Evolutionary conservation across 2,113 vertebrate genomes (phyloP), one percentile per base, ranked within the genome.

Genomic region (Hydrolagus affinis): DNA sequence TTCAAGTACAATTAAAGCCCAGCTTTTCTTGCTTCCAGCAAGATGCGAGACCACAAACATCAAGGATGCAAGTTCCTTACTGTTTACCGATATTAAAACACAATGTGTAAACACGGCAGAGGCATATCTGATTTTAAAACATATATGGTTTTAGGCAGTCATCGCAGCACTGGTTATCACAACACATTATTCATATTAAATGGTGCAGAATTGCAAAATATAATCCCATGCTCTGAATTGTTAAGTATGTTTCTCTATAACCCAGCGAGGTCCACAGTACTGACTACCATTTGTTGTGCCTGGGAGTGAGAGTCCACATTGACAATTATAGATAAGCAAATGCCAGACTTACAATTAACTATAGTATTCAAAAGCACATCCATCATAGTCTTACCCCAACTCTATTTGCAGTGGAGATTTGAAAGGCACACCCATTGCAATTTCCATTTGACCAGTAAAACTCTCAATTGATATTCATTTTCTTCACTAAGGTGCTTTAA

Each of bases 321-420:
- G 3, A 73, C 70, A 71, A 73, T 70, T 70, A 70, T 70, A 70
- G 21, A 70, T 73, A 73, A 73, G 8, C 30, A 71, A 71, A 71
- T 71, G 6, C 11, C 71, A 73, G 71, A 71, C 25, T 71, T 2
- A 25, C 70, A 71, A 71, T 23, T 71, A 17, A 14, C 1, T 23
- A 71, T n/a, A 23, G 6, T 25, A 71, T 7, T 15, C 9, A 71
- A 25, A 68, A 17, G 66, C 0, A 68, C 66, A 68, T 68, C 8
- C 4, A 68, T 68, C 9, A 68, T 68, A 68, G 66, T 68, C 21
- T 71, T 0, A 71, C 11, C 23, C 70, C 1, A 11, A 23, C 25
- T 71, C 15, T 23, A 6, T 71, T n/a, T 71, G 23, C 0, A 30
- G 30, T 1, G 30, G 15, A 73, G 8, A 73, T 73, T 73, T 73